Conservation (phyloP, 2,113 vertebrate genomes). For the Patagioenas fasciata region DNA sequence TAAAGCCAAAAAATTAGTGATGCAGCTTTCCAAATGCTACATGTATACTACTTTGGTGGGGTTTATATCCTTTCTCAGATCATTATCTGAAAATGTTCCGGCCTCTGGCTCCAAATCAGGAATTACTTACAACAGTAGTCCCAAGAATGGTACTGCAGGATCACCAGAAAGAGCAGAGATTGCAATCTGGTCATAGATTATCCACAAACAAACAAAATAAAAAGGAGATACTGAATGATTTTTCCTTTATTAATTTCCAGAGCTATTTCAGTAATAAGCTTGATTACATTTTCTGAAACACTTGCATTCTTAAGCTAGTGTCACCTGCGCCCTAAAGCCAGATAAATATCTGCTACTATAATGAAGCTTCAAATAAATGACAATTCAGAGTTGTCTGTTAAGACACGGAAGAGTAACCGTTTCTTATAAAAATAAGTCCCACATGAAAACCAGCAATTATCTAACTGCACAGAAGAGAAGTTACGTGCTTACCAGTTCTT, state of each 20-base stretch:
- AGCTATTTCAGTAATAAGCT: background rate
- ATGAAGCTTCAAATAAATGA: background rate
- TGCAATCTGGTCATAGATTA: background rate
- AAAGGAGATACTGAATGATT: background rate
- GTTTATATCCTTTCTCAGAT: background rate
- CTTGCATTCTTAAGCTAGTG: background rate
- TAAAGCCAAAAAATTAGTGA: background rate
- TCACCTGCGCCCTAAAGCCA: background rate
- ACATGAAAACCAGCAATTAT: background rate
- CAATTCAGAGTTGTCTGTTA: background rate
- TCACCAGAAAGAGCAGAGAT: background rate
- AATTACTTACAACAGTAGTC: background rate
- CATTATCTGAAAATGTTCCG: background rate
- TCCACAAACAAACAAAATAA: background rate
- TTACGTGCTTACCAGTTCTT: fast-evolving
- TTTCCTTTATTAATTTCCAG: background rate
- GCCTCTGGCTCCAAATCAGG: background rate
- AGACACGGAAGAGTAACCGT: background rate
- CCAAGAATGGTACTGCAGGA: background rate
- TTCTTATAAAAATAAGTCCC: background rate
- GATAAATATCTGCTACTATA: background rate
- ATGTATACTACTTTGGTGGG: background rate
- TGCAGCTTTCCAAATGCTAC: background rate
- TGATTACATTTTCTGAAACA: background rate
- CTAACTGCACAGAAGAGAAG: background rate